Evolutionary conservation across 2,797 vertebrate genomes (phyloP).

Genomic region (Nannoperca australis): DNA sequence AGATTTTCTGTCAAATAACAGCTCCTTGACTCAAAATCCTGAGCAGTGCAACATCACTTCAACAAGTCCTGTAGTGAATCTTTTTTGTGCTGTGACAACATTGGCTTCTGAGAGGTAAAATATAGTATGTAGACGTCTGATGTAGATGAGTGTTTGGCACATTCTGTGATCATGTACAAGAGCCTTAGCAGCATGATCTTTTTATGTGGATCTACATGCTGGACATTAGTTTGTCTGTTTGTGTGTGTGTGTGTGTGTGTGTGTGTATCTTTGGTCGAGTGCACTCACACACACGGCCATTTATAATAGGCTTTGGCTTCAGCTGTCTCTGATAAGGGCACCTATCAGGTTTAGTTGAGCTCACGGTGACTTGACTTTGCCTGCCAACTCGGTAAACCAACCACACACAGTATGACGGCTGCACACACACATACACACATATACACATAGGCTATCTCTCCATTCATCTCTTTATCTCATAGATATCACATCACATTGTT

Average conservation of each 20-base stretch:
- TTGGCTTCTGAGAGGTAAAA: not conserved
- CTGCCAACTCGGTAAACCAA: conserved; percentile 71
- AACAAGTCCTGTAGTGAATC: not conserved
- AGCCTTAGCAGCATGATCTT: conserved; percentile 36
- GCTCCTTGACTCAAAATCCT: not conserved
- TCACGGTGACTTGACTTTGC: conserved; percentile 57
- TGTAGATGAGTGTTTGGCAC: conserved; percentile 30
- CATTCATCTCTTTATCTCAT: conserved; percentile 45
- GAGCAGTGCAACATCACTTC: not conserved
- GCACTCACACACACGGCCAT: conserved; percentile 35
- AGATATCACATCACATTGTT: conserved; percentile 56
- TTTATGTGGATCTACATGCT: conserved; percentile 32
- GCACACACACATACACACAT: conserved; percentile 12
- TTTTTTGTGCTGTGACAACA: not conserved
- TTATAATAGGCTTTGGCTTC: conserved; percentile 66
- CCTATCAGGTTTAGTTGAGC: conserved; percentile 69
- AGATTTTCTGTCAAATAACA: not conserved
- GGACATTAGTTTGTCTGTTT: conserved; percentile 10
- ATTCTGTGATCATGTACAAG: conserved; percentile 19
- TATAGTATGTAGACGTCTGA: conserved; percentile 8
- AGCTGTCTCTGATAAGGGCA: conserved; percentile 66
- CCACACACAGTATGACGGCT: conserved; percentile 32
- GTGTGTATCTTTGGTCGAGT: conserved; percentile 7
- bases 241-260: conserved; percentile 13
- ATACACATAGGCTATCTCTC: conserved; percentile 20